phyloP scores from a whole-genome alignment of 2,113 vertebrate genomes.

The Hylia prasina region DNA sequence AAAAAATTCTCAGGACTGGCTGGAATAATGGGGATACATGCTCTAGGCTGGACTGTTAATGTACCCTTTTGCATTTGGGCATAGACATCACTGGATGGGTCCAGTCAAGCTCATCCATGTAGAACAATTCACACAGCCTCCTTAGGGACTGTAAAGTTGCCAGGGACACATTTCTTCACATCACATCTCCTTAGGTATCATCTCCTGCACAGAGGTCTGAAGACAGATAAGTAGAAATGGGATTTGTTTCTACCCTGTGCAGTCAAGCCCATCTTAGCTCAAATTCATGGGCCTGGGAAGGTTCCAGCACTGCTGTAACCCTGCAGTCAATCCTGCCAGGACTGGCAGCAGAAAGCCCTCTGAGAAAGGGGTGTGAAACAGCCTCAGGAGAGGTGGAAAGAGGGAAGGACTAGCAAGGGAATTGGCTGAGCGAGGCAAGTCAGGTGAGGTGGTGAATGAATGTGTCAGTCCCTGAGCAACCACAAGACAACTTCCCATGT shows the following conservation, averaged over 20 bases:
- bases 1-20: background rate
- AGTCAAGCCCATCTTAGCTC: background rate
- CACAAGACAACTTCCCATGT: background rate
- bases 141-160: background rate
- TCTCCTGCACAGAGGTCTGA: background rate
- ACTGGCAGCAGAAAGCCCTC: background rate
- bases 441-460: background rate
- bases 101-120: background rate
- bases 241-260: background rate
- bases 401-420: background rate
- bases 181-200: background rate
- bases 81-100: background rate
- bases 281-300: background rate
- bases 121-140: background rate
- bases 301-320: background rate
- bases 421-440: background rate
- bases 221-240: background rate
- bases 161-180: background rate
- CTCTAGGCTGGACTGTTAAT: background rate
- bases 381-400: background rate
- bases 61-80: background rate
- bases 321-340: background rate
- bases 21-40: background rate
- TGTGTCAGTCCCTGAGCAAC: background rate
- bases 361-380: background rate